Evolutionary conservation across 2,888 invertebrate species (phyloP).

Genomic region (Nebria salina): DNA sequence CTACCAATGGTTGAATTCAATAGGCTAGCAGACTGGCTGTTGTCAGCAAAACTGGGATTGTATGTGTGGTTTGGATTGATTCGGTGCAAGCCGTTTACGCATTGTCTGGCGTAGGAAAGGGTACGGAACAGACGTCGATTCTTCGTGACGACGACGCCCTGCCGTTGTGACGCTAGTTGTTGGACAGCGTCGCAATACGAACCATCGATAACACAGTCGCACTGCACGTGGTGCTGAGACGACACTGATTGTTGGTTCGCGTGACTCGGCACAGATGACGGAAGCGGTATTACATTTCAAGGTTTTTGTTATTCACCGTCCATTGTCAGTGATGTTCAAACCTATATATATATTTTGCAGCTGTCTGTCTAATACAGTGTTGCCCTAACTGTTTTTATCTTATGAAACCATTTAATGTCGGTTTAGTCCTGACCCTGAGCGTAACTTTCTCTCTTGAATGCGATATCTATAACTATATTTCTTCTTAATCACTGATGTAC

Average conservation of each 20-base stretch:
- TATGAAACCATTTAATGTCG: background rate
- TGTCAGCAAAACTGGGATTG: conserved; percentile 1
- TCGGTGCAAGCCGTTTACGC: conserved; percentile 1
- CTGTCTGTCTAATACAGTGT: background rate
- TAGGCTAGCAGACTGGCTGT: background rate
- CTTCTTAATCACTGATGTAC: no score
- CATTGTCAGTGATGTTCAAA: conserved; percentile 19
- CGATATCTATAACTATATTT: no score
- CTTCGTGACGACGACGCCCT: conserved; percentile 19
- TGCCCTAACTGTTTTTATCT: background rate
- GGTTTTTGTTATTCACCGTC: conserved; percentile 4
- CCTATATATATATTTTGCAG: background rate
- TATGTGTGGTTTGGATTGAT: background rate
- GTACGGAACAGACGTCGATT: background rate
- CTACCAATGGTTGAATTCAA: background rate
- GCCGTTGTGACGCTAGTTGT: conserved; percentile 20
- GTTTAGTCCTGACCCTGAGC: no score
- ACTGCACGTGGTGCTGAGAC: background rate
- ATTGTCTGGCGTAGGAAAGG: conserved; percentile 1
- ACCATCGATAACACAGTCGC: conserved; percentile 28
- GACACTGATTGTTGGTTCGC: conserved; percentile 18
- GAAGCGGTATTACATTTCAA: conserved; percentile 19
- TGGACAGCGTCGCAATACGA: conserved; percentile 5
- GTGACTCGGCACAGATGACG: conserved; percentile 31
- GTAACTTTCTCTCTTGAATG: no score